Evolutionary conservation across 2,888 invertebrate species (phyloP).

Genomic region (Dascillus cervinus): DNA sequence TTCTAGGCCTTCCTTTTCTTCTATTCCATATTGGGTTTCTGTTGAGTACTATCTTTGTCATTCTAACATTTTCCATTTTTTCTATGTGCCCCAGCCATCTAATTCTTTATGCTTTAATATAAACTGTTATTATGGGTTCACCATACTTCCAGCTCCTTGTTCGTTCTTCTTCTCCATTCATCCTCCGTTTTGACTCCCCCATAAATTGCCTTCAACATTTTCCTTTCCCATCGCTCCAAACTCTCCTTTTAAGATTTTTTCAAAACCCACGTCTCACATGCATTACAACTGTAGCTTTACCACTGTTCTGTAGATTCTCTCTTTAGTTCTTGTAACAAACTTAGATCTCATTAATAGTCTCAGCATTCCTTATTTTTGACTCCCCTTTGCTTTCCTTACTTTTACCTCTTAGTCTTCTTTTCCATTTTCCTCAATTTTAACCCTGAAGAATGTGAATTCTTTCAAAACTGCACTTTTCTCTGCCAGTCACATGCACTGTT

Average conservation of each 20-base stretch:
- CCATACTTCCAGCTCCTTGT: neutral
- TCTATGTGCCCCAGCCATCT: neutral
- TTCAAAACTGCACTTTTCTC: neutral
- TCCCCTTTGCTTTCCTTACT: neutral
- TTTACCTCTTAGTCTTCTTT: neutral
- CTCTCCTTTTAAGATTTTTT: neutral
- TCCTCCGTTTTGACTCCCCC: neutral
- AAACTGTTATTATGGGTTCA: neutral
- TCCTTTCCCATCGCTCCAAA: neutral
- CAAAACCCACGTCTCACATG: neutral
- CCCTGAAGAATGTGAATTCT: conserved; percentile 1
- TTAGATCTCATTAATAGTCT: neutral
- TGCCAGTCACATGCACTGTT: no score
- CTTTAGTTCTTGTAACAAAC: neutral
- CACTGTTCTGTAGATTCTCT: neutral
- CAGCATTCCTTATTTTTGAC: no score
- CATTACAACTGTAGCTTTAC: conserved; percentile 2
- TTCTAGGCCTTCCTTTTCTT: conserved; percentile 5
- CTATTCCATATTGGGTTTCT: neutral
- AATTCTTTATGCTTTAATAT: neutral
- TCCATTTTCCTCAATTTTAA: conserved; percentile 1
- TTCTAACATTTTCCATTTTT: neutral
- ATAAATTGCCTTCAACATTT: neutral
- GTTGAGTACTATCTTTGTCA: conserved; percentile 1
- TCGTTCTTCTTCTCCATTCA: neutral